Conservation (phyloP, 2,113 vertebrate genomes). For the Dipodomys ordii region DNA sequence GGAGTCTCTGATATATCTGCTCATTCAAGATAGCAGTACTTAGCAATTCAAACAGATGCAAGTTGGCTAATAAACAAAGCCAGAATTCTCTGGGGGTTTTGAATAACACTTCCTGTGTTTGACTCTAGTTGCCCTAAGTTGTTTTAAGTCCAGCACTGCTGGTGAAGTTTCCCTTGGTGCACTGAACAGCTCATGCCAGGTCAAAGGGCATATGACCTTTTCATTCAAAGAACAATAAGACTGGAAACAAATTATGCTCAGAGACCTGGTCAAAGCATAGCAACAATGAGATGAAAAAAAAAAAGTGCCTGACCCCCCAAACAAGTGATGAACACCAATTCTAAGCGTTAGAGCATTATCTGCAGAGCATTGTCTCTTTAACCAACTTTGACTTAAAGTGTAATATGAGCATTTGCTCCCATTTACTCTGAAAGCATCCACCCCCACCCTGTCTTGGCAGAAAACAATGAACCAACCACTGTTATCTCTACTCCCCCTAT, state of each 20-base stretch:
- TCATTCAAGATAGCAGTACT: slow-evolving; percentile 63
- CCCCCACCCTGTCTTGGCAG: neutral
- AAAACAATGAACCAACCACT: slow-evolving; percentile 59
- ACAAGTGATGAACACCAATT: slow-evolving; percentile 72
- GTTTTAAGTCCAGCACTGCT: slow-evolving; percentile 65
- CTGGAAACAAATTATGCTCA: slow-evolving; percentile 80
- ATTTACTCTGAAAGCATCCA: slow-evolving; percentile 65
- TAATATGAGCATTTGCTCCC: slow-evolving; percentile 69
- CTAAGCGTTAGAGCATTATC: slow-evolving; percentile 62
- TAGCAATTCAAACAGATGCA: slow-evolving; percentile 77
- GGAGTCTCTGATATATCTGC: slow-evolving; percentile 63
- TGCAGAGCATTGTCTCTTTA: slow-evolving; percentile 69
- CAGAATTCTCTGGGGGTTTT: slow-evolving; percentile 33
- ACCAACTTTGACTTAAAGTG: slow-evolving; percentile 67
- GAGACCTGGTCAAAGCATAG: slow-evolving; percentile 75
- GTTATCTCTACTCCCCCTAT: slow-evolving; percentile 22
- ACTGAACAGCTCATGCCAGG: slow-evolving; percentile 69
- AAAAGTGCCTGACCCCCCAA: slow-evolving; percentile 33
- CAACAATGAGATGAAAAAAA: slow-evolving; percentile 40
- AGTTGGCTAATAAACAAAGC: slow-evolving; percentile 78
- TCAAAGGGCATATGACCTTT: slow-evolving; percentile 86
- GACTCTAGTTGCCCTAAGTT: slow-evolving; percentile 66
- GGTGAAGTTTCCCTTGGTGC: slow-evolving; percentile 22
- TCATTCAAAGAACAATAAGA: slow-evolving; percentile 80
- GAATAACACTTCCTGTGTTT: slow-evolving; percentile 69